A percentile compares a stretch with the other conserved stretches of the same genome.
These are phyloP conservation scores for Scaptomyza flava DNA, from an alignment of 2,888 invertebrate genomes.

Conservation along the genomic window DNA sequence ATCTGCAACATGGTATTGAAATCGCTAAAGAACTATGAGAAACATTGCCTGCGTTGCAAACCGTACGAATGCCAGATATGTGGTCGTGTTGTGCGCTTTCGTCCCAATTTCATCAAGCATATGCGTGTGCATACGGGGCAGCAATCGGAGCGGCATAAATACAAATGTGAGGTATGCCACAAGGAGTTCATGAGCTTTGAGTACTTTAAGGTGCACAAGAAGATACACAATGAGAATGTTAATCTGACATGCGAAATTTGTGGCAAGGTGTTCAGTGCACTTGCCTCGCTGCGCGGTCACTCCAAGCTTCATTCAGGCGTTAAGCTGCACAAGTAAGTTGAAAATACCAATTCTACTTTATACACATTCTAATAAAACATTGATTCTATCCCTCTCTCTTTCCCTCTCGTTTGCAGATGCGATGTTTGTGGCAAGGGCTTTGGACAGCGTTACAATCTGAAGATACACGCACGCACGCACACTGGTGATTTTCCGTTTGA, in stretches of 20 bases:
- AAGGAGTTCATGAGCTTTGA: slow-evolving; percentile 86
- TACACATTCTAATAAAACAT: not conserved
- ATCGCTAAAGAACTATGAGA: slow-evolving; percentile 84
- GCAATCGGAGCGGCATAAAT: slow-evolving; percentile 85
- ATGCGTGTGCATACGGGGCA: slow-evolving; percentile 84
- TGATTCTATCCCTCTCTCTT: not conserved
- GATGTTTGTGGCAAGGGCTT: slow-evolving; percentile 84
- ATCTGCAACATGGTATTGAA: slow-evolving; percentile 84
- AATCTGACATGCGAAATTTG: slow-evolving; percentile 86
- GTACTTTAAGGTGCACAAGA: slow-evolving; percentile 87
- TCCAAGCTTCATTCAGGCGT: slow-evolving; percentile 84
- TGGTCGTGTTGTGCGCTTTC: slow-evolving; percentile 84
- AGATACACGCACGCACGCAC: slow-evolving; percentile 84
- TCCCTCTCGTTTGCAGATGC: slow-evolving; percentile 71
- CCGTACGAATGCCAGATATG: slow-evolving; percentile 84
- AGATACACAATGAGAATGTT: slow-evolving; percentile 86
- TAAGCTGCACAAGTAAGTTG: slow-evolving; percentile 83
- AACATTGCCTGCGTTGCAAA: slow-evolving; percentile 84
- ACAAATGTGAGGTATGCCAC: slow-evolving; percentile 86
- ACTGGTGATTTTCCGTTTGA: slow-evolving; percentile 84
- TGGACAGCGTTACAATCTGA: slow-evolving; percentile 84
- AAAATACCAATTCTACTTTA: not conserved
- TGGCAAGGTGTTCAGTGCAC: slow-evolving; percentile 85
- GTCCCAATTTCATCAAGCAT: slow-evolving; percentile 84
- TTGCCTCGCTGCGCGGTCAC: slow-evolving; percentile 84